A percentile compares a stretch with the other conserved stretches of the same genome.
phyloP scores from a whole-genome alignment of 2,888 invertebrate genomes.

The Agrotis exclamationis region DNA sequence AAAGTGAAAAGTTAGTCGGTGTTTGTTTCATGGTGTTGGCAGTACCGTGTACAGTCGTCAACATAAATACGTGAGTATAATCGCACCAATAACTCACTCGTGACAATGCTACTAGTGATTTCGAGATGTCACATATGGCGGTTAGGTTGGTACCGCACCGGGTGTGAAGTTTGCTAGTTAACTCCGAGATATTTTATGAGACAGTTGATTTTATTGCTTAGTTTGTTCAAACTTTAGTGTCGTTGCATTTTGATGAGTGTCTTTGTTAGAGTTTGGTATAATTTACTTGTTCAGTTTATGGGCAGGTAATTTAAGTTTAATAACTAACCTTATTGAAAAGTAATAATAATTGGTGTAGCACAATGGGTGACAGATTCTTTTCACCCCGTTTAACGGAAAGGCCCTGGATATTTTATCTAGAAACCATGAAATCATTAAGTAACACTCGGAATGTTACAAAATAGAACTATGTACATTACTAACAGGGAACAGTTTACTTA shows the following conservation, averaged over 20 bases:
- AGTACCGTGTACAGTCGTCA: conserved; percentile 57
- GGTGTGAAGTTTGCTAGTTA: conserved; percentile 18
- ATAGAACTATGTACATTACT: too few species aligned
- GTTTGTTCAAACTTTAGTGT: conserved; percentile 16
- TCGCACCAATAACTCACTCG: conserved; percentile 68
- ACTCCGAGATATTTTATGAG: conserved; percentile 36
- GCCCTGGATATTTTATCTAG: too few species aligned
- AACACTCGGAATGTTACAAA: too few species aligned
- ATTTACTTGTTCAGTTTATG: conserved; percentile 22
- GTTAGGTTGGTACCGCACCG: conserved; percentile 55
- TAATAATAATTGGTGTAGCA: not conserved
- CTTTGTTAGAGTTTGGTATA: conserved; percentile 2
- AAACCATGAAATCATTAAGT: too few species aligned
- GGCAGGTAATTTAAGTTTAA: not conserved
- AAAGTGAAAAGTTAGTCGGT: not conserved
- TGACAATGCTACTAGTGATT: conserved; percentile 72
- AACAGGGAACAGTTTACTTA: not conserved
- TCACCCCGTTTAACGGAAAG: too few species aligned
- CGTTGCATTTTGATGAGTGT: conserved; percentile 5
- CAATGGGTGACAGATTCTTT: not conserved
- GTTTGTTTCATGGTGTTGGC: conserved; percentile 16
- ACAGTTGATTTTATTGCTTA: conserved; percentile 25
- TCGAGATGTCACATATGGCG: conserved; percentile 73
- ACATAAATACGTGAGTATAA: conserved; percentile 68
- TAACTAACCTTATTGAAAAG: not conserved